A percentile compares a stretch with the other conserved stretches of the same genome.
Conservation (phyloP, 2,113 vertebrate species). For the Diadophis punctatus region DNA sequence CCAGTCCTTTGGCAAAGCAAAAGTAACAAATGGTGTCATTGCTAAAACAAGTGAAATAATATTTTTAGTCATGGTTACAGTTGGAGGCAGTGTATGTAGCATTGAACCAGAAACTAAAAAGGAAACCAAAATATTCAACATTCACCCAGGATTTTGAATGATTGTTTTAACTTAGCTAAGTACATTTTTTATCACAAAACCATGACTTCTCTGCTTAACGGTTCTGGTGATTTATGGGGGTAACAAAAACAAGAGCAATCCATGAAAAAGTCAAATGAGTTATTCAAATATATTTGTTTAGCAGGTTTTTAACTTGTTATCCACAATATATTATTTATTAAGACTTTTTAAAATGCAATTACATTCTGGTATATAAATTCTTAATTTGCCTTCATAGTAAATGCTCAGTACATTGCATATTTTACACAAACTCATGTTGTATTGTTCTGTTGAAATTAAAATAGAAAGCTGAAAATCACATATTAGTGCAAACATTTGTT, state of each 20-base stretch:
- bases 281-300: slow-evolving; percentile 32
- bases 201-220: slow-evolving; percentile 38
- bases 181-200: slow-evolving; percentile 61
- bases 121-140: slow-evolving; percentile 51
- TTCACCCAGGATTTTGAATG: slow-evolving; percentile 62
- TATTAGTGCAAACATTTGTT: background rate
- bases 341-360: background rate
- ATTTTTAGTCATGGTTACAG: slow-evolving; percentile 70
- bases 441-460: slow-evolving; percentile 3
- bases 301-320: slow-evolving; percentile 2
- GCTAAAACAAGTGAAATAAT: slow-evolving; percentile 66
- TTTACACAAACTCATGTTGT: slow-evolving; percentile 5
- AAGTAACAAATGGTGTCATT: slow-evolving; percentile 73
- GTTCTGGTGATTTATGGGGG: slow-evolving; percentile 48
- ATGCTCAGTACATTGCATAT: background rate
- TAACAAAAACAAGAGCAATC: slow-evolving; percentile 41
- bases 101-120: slow-evolving; percentile 60
- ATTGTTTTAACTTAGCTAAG: slow-evolving; percentile 64
- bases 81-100: slow-evolving; percentile 54
- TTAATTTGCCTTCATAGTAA: background rate
- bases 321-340: slow-evolving; percentile 22
- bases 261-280: slow-evolving; percentile 35
- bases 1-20: slow-evolving; percentile 54
- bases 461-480: background rate
- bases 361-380: background rate